Base-by-base conservation (phyloP, 1,140 invertebrate genomes). In the Tetragonula clypearis region DNA sequence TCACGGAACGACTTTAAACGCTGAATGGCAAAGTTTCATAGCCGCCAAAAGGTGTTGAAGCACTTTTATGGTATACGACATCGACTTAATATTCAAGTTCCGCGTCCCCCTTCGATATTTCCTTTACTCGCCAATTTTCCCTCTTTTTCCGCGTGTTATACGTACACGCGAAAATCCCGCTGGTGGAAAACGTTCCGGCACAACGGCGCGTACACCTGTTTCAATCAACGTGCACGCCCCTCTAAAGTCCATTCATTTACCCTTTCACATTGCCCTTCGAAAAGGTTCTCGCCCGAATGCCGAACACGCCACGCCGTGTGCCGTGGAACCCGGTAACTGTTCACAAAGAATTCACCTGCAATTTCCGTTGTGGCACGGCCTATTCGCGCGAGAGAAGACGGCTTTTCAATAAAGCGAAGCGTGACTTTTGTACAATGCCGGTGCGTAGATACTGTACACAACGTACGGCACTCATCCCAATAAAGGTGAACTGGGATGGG, bases 271-370 rank as follows among this genome's bases (percentile, higher is more conserved):
- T 35, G 60, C 56, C 71, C 30, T 62, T 74, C 26, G 41, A 68
- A 76, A 69, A 73, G 41, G 60, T 69, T 71, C 87, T 86, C 79
- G 87, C 75, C 81, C 68, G 85, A 88, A 58, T 66, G 66, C 74
- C 69, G 81, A 82, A 62, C 77, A 41, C 41, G 41, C 41, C 4
- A 41, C 41, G 41, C 41, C 4, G 41, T 6, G 41, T 6, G 41
- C 3, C 35, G 82, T 86, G 82, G 82, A 76, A 53, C 72, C 30
- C 35, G 41, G 49, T 21, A 73, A 74, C 80, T 30, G 66, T 73
- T 89, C 89, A 84, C 89, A 83, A 90, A 90, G 83, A 90, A 89
- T 90, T 90, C 85, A 90, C 79, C 86, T 84, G 88, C 86, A 90
- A 90, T 90, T 90, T 90, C 86, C 88, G 87, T 69, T 69, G 75